Percentiles rank a stretch among this genome's conserved stretches.
phyloP scores from a whole-genome alignment of 2,888 invertebrate genomes.

The Elysia crispata region DNA sequence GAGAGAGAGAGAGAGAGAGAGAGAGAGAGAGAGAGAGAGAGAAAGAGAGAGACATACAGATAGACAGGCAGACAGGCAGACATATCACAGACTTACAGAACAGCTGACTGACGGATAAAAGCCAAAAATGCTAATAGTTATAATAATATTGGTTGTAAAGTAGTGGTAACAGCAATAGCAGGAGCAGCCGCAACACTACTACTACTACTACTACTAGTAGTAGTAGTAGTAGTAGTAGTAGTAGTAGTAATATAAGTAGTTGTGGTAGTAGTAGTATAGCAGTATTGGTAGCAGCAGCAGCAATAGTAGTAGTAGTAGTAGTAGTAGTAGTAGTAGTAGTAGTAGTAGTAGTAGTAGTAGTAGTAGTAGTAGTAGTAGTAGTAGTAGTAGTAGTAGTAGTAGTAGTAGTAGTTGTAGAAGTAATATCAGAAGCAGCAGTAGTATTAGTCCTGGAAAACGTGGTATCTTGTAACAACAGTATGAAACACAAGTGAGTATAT shows the following conservation, averaged over 20 bases:
- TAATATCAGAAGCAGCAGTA: constrained; percentile 9
- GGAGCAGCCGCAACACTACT: background rate
- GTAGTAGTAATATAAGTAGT: too few species aligned
- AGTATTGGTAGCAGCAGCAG: constrained; percentile 6
- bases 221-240: too few species aligned
- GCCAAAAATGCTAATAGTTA: too few species aligned
- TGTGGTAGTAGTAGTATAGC: too few species aligned
- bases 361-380: constrained; percentile 25
- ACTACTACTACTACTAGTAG: too few species aligned
- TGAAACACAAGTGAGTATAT: too few species aligned
- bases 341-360: constrained; percentile 25
- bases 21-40: background rate
- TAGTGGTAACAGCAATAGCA: too few species aligned
- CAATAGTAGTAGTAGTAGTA: constrained; percentile 22
- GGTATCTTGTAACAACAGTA: too few species aligned
- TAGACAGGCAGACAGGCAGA: constrained; percentile 18
- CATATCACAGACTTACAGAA: too few species aligned
- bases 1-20: background rate
- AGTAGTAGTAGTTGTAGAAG: constrained; percentile 32
- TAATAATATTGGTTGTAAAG: too few species aligned
- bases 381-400: too few species aligned
- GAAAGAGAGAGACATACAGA: background rate
- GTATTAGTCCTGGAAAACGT: background rate
- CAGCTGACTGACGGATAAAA: too few species aligned
- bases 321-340: constrained; percentile 11